A percentile compares a stretch with the other conserved stretches of the same genome.
Conservation (phyloP, 2,888 invertebrate genomes). For the Sinhomidia bicolor region DNA sequence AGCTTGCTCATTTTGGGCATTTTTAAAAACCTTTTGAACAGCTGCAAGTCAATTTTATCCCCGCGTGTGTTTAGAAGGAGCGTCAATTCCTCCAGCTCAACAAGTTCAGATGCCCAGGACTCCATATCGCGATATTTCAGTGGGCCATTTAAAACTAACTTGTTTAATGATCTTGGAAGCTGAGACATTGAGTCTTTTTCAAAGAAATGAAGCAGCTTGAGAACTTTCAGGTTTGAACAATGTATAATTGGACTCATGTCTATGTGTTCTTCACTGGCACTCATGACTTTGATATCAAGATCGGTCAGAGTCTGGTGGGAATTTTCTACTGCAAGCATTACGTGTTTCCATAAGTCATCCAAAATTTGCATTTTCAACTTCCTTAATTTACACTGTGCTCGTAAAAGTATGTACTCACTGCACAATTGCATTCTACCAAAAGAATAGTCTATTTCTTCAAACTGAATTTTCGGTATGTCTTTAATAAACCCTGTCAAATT, state of each 20-base stretch:
- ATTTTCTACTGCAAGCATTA: constrained; percentile 45
- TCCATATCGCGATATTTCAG: constrained; percentile 53
- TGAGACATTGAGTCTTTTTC: constrained; percentile 40
- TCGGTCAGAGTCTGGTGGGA: constrained; percentile 53
- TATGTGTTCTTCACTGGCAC: constrained; percentile 49
- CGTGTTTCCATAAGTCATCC: constrained; percentile 64
- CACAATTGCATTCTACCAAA: constrained; percentile 71
- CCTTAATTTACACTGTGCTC: constrained; percentile 54
- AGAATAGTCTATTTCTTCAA: constrained; percentile 73
- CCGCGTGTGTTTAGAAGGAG: constrained; percentile 60
- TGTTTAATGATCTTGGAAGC: constrained; percentile 61
- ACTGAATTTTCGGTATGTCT: constrained; percentile 66
- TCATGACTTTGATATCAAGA: constrained; percentile 65
- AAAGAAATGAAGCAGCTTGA: constrained; percentile 70
- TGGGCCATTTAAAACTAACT: constrained; percentile 70
- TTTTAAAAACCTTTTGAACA: constrained; percentile 65
- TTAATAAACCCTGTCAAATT: constrained; percentile 45
- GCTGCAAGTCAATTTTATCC: constrained; percentile 62
- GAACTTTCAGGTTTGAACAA: constrained; percentile 51
- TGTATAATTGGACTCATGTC: constrained; percentile 23
- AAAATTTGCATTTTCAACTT: constrained; percentile 60
- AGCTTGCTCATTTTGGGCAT: constrained; percentile 62
- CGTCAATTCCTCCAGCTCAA: constrained; percentile 58
- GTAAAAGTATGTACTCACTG: constrained; percentile 56
- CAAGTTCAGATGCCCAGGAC: constrained; percentile 44